Percentiles rank a stretch among this genome's conserved stretches.
Evolutionary conservation across 92 coral and sea anemone genomes (phyloP).

Genomic region (Phenganax marumi): DNA sequence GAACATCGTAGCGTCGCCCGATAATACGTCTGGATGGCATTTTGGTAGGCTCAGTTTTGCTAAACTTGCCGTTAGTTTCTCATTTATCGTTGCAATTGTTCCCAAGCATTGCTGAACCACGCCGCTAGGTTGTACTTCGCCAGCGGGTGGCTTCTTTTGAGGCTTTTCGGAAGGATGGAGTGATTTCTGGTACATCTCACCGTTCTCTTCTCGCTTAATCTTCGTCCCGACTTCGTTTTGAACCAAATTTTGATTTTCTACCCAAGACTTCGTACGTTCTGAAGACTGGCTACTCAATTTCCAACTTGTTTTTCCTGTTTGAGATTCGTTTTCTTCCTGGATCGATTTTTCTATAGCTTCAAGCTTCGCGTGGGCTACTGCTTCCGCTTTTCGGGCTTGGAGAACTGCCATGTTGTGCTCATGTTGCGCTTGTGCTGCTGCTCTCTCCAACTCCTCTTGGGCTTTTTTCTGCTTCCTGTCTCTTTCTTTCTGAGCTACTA

Average conservation of each 20-base stretch:
- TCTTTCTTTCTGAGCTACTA: constrained; percentile 4
- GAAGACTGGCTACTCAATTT: not conserved
- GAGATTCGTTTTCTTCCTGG: not conserved
- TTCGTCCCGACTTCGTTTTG: not conserved
- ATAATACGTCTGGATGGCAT: constrained; percentile 52
- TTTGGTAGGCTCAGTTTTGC: constrained; percentile 47
- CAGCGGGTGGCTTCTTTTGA: not conserved
- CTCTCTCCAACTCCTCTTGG: constrained; percentile 19
- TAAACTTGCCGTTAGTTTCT: constrained; percentile 33
- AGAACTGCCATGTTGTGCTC: constrained; percentile 10
- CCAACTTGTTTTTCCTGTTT: not conserved
- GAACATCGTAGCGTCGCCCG: constrained; percentile 35
- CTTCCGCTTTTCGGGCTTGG: not conserved
- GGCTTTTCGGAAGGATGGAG: not conserved
- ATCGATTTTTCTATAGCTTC: constrained; percentile 7
- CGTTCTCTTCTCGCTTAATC: not conserved
- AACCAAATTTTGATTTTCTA: not conserved
- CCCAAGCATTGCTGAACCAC: constrained; percentile 31
- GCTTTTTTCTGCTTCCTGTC: not conserved
- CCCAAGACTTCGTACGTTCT: not conserved
- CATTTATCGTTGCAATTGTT: constrained; percentile 39
- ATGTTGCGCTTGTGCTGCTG: constrained; percentile 24
- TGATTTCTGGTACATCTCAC: not conserved
- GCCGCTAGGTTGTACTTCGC: constrained; percentile 5
- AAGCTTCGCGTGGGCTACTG: constrained; percentile 15